These are phyloP conservation scores for Callopanchax toddi DNA, from an alignment of 2,113 vertebrate genomes.

Conservation along the genomic window DNA sequence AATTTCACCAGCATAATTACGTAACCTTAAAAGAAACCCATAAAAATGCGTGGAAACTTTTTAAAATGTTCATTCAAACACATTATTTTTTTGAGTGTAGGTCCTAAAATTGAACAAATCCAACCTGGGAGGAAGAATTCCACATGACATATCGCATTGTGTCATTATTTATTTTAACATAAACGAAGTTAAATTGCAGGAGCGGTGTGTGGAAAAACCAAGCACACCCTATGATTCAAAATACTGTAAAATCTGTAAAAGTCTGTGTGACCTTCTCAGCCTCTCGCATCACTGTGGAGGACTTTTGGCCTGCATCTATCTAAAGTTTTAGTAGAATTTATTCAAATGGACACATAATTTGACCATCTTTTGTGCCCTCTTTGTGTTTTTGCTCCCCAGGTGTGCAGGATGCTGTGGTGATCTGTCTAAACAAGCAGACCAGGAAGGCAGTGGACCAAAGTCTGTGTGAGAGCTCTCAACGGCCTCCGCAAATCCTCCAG, in stretches of 20 bases:
- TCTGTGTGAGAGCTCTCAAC: conserved; percentile 83
- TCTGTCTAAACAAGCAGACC: conserved; percentile 95
- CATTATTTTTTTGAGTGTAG: neutral
- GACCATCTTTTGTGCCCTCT: neutral
- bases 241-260: neutral
- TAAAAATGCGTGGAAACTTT: neutral
- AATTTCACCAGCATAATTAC: neutral
- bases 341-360: no score
- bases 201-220: neutral
- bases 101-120: neutral
- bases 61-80: neutral
- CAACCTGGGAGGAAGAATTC: neutral
- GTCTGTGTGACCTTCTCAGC: neutral
- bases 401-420: conserved; percentile 92
- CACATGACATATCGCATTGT: neutral
- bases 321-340: no score
- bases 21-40: neutral
- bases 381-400: conserved; percentile 76
- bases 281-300: neutral
- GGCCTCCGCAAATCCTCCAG: conserved; percentile 89
- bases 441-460: conserved; percentile 83
- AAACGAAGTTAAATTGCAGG: neutral
- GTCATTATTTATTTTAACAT: neutral
- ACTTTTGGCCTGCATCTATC: neutral
- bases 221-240: neutral